Evolutionary conservation across 2,797 vertebrate species (phyloP).

Genomic region (Dicrostonyx torquatus): DNA sequence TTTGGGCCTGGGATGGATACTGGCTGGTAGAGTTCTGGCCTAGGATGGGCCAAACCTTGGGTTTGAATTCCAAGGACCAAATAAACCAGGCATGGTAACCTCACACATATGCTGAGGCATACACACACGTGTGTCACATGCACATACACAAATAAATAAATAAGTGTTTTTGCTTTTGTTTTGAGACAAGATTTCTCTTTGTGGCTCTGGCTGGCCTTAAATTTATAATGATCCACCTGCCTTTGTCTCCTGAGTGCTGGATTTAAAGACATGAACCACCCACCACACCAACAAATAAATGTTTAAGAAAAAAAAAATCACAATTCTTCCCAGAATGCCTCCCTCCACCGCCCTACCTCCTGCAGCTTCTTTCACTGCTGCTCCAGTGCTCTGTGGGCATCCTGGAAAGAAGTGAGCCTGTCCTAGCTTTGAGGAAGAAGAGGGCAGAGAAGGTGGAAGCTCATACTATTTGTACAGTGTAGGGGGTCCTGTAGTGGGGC

Average conservation of each 20-base stretch:
- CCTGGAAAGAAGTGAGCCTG: not conserved
- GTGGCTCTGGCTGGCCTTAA: not conserved
- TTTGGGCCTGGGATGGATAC: no score
- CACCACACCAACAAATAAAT: not conserved
- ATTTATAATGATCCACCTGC: no score
- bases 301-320: not conserved
- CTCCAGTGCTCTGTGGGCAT: not conserved
- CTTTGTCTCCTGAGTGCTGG: not conserved
- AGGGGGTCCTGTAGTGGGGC: not conserved
- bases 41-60: no score
- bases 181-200: not conserved
- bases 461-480: not conserved
- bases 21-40: no score
- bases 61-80: no score
- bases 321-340: not conserved
- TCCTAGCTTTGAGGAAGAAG: not conserved
- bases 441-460: not conserved
- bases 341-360: no score
- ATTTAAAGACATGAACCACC: not conserved
- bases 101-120: no score
- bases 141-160: no score
- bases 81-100: no score
- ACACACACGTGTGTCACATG: no score
- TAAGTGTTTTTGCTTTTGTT: not conserved
- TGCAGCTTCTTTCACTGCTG: not conserved